Evolutionary conservation across 2,113 vertebrate genomes (phyloP), one percentile per base, ranked within the genome.

Genomic region (Psophia crepitans): DNA sequence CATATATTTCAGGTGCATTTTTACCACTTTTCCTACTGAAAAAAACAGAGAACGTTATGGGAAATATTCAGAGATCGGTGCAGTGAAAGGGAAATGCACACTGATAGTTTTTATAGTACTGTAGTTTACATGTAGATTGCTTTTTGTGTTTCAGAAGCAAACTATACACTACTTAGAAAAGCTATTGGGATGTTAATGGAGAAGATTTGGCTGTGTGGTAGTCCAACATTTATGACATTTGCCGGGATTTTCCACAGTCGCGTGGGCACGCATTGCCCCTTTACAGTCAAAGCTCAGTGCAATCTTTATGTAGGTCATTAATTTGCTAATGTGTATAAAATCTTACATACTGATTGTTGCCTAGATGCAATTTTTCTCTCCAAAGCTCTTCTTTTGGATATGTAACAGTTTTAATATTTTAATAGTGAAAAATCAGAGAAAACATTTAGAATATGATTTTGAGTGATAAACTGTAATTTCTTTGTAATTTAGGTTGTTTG

Each of bases 221-320:
- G 44, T 88, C 44, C n/a, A 75, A 57, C 8, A 21, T 65, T 70
- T 70, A 11, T 70, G 51, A 32, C 11, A 14, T 66, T 82, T 74
- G 18, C 49, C 46, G 44, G 11, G 9, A 66, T 88, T 69, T 46
- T 44, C n/a, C 28, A 12, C 8, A 66, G 46, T 84, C 28, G 18
- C 6, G 8, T 32, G 19, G 20, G 20, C 81, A 10, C 8, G 18
- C 57, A 48, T 73, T 0, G 1, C 7, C 12, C 19, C 4, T 60
- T 80, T 53, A 41, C 23, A 53, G 9, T 43, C 35, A 65, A 69
- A 64, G 44, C 43, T 22, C 26, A 48, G 0, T 69, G 46, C 39
- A 27, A 8, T 63, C 30, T 69, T 51, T 33, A 1, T 54, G 15
- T 65, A 60, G 82, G 58, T 41, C 16, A 17, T 43, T 48, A 0